A percentile compares a stretch with the other conserved stretches of the same genome.
Conservation (phyloP, 1,140 invertebrate genomes). For the Drosophila equinoxialis region DNA sequence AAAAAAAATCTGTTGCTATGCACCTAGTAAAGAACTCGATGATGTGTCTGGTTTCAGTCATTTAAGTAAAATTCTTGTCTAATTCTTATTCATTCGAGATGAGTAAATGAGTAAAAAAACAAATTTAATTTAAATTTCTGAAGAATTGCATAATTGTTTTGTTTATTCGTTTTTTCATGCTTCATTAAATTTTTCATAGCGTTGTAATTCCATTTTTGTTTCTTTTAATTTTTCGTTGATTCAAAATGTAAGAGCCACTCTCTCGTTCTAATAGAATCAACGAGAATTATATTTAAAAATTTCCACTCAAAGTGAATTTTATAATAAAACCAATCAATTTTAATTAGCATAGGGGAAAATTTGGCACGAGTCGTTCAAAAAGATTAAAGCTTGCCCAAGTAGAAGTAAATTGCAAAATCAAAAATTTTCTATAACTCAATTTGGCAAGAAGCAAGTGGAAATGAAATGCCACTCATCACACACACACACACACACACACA, state of each 20-base stretch:
- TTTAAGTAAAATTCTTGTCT: too few relatives aligned
- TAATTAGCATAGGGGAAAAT: conserved; percentile 15
- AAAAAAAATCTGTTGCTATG: too few relatives aligned
- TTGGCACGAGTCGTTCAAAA: neutral
- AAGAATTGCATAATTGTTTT: neutral
- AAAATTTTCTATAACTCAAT: conserved; percentile 36
- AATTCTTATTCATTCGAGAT: neutral
- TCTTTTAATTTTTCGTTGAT: neutral
- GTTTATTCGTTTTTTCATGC: neutral
- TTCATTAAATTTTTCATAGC: conserved; percentile 5
- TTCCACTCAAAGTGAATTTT: conserved; percentile 13
- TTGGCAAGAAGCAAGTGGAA: conserved; percentile 12
- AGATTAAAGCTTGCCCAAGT: conserved; percentile 34
- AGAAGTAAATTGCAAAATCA: conserved; percentile 32
- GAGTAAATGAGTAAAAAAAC: neutral
- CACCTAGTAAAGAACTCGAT: too few relatives aligned
- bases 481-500: conserved; percentile 1
- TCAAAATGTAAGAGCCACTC: neutral
- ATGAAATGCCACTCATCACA: conserved; percentile 3
- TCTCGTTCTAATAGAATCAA: neutral
- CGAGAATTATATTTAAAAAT: conserved; percentile 7
- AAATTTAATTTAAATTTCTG: neutral
- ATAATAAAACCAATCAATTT: conserved; percentile 9
- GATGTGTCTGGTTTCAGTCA: too few relatives aligned
- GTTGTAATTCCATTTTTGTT: neutral